These are phyloP conservation scores for Regulus satrapa DNA, from an alignment of 2,113 vertebrate species.

Conservation along the genomic window DNA sequence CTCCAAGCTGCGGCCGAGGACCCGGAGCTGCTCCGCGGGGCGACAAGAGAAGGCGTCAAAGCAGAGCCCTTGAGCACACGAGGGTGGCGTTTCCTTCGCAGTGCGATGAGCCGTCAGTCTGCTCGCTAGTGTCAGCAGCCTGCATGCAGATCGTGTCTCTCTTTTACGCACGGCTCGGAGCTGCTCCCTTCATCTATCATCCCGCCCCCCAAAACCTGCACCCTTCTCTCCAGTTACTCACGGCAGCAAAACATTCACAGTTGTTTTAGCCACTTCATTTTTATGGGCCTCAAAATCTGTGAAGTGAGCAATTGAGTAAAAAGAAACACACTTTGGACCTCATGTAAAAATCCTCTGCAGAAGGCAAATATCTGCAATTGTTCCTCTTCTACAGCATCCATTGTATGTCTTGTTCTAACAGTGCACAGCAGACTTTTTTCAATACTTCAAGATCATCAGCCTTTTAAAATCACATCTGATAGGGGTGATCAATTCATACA, in stretches of 20 bases:
- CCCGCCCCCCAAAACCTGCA: not conserved
- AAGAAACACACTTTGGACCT: not conserved
- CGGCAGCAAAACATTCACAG: not conserved
- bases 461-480: not conserved
- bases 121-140: not conserved
- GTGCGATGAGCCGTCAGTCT: rapidly evolving
- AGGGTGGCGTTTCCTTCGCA: not conserved
- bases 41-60: not conserved
- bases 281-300: not conserved
- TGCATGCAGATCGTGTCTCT: rapidly evolving
- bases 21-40: rapidly evolving
- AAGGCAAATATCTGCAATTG: not conserved
- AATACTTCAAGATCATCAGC: not conserved
- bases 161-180: rapidly evolving
- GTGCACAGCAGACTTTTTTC: not conserved
- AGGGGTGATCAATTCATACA: not conserved
- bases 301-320: not conserved
- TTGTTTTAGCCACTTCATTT: not conserved
- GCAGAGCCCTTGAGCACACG: rapidly evolving
- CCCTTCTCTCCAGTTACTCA: not conserved
- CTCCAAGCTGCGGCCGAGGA: not conserved
- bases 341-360: not conserved
- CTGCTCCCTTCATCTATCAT: too few relatives aligned
- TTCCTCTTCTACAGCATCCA: not conserved
- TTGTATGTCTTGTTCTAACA: not conserved